A percentile compares a stretch with the other conserved stretches of the same genome.
Conservation (phyloP, 2,888 invertebrate species). For the Automeris io region DNA sequence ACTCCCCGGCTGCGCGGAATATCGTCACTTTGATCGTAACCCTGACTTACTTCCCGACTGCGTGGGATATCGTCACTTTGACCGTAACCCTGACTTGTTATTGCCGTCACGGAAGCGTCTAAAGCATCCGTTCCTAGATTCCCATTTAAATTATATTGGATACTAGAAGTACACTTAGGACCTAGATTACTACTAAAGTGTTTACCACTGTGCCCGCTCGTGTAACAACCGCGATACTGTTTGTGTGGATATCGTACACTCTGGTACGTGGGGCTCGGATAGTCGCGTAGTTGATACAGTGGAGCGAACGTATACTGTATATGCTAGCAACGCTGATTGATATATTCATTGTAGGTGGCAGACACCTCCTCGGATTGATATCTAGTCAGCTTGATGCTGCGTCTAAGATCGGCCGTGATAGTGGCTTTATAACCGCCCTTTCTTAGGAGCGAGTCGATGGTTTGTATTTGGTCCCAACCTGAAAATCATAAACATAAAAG, state of each 20-base stretch:
- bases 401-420: slow-evolving; percentile 91
- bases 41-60: too few species aligned
- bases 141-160: slow-evolving; percentile 24
- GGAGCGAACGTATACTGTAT: slow-evolving; percentile 58
- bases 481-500: slow-evolving; percentile 29
- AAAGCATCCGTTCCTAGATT: background rate
- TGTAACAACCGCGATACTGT: background rate
- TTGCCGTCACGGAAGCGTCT: slow-evolving; percentile 17
- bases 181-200: slow-evolving; percentile 48
- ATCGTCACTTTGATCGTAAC: too few species aligned
- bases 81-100: slow-evolving; percentile 42
- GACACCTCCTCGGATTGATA: slow-evolving; percentile 98
- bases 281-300: background rate
- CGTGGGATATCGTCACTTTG: slow-evolving; percentile 45
- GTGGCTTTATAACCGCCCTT: slow-evolving; percentile 97
- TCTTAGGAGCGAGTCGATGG: slow-evolving; percentile 96
- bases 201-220: slow-evolving; percentile 25
- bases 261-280: background rate
- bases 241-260: background rate
- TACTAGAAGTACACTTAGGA: slow-evolving; percentile 56
- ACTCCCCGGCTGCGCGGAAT: slow-evolving; percentile 21
- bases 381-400: slow-evolving; percentile 94
- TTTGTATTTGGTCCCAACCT: slow-evolving; percentile 99
- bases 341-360: slow-evolving; percentile 90
- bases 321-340: slow-evolving; percentile 86